Conservation (phyloP, 2,797 vertebrate species). For the Gymnocypris eckloni region DNA sequence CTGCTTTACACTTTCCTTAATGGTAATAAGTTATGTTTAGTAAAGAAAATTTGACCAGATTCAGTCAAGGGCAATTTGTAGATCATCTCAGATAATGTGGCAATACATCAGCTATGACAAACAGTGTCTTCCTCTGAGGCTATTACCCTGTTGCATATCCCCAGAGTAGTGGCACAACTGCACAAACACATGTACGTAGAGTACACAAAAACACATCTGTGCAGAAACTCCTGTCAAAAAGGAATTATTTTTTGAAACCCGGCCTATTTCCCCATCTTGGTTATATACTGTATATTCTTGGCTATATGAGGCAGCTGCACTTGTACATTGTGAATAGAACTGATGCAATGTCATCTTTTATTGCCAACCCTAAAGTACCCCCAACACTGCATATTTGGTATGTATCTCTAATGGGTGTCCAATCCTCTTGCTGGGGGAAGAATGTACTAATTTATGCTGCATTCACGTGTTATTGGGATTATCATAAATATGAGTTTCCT, state of each 20-base stretch:
- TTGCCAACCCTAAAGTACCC: not conserved
- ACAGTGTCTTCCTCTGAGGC: not conserved
- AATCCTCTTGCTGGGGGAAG: not conserved
- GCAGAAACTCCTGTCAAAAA: not conserved
- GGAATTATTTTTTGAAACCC: not conserved
- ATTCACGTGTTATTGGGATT: too few species aligned
- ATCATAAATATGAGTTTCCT: too few species aligned
- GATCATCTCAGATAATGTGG: not conserved
- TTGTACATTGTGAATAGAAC: not conserved
- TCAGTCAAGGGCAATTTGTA: not conserved
- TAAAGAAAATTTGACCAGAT: not conserved
- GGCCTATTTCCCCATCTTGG: not conserved
- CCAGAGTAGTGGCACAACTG: constrained; percentile 24
- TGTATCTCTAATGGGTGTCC: not conserved
- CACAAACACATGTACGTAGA: constrained; percentile 43
- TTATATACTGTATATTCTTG: not conserved
- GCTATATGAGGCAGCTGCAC: too few species aligned
- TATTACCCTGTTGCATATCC: not conserved
- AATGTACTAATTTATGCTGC: not conserved
- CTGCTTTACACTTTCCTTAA: not conserved
- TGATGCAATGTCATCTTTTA: not conserved
- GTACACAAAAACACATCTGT: constrained; percentile 26
- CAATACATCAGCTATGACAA: constrained; percentile 9
- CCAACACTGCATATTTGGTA: not conserved
- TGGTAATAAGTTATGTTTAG: too few species aligned